Evolutionary conservation across 1,140 invertebrate species (phyloP).

Genomic region (Apis dorsata): DNA sequence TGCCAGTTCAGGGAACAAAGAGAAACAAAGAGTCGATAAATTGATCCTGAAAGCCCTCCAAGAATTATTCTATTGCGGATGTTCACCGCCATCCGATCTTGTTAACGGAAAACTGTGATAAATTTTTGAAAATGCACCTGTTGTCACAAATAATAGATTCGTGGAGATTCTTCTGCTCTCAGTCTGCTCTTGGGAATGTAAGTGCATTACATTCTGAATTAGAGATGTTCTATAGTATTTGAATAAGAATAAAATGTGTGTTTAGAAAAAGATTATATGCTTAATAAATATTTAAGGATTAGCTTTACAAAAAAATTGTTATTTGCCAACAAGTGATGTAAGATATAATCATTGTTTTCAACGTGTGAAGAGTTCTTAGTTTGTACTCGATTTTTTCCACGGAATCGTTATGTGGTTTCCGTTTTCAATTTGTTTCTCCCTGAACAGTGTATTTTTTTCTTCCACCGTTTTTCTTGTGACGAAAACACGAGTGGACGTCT

Average conservation of each 20-base stretch:
- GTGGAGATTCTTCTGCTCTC: not conserved
- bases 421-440: not conserved
- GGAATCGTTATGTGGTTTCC: constrained; percentile 22
- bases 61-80: constrained; percentile 72
- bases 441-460: not conserved
- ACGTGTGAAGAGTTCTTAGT: not conserved
- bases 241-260: no score
- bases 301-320: not conserved
- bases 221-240: no score
- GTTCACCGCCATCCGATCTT: constrained; percentile 65
- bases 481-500: constrained; percentile 22
- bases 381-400: not conserved
- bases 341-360: not conserved
- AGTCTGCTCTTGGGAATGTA: not conserved
- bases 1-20: not conserved
- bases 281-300: not conserved
- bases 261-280: no score
- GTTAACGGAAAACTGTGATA: not conserved
- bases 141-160: not conserved
- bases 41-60: constrained; percentile 67
- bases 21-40: constrained; percentile 63
- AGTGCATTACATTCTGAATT: not conserved
- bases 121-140: not conserved
- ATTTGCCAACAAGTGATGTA: not conserved
- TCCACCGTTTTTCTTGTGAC: not conserved